Base-by-base conservation (phyloP, 1,140 invertebrate species). In the Metopolophium dirhodum region DNA sequence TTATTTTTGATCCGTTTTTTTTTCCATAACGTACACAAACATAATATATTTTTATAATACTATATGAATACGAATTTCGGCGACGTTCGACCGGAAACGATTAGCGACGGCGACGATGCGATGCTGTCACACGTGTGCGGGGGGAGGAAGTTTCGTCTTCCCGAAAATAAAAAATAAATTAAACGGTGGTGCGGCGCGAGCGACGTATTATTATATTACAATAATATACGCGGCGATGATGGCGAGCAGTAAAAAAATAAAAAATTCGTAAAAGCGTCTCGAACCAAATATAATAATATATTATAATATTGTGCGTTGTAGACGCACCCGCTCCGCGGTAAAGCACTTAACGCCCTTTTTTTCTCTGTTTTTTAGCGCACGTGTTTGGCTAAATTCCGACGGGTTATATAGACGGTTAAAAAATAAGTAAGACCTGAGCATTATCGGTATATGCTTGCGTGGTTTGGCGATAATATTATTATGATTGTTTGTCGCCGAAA, bases 71-170 rank as follows among this genome's bases (percentile, higher is more conserved):
- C 35, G 35, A 89, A 89, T 89, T 88, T 89, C 88, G 51, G 88
- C 88, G 91, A 92, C 41, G 68, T 92, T 83, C n/a, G 90, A 45
- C 61, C 91, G 91, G 91, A 92, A 92, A 92, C 91, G 91, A 92
- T 92, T 92, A 92, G 91, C 91, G 91, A 37, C 26, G 68, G 91
- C 91, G 91, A 77, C 47, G 91, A 92, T 37, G 77, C 83, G 88
- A 26, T 35, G 88, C 49, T 54, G 88, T 87, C 88, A 77, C 91
- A 92, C 77, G 47, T 82, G 77, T 83, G 91, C n/a, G 37, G 54
- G 23, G 18, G 61, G 30, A 9, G 47, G 47, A 92, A 49, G 77
- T 92, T 92, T 92, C 68, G 91, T 82, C 77, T 35, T 92, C 77
- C 77, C 91, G 77, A 92, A 92, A 92, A 91, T 83, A 83, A 49